phyloP scores from a whole-genome alignment of 2,113 vertebrate genomes.

The Strix aluco region DNA sequence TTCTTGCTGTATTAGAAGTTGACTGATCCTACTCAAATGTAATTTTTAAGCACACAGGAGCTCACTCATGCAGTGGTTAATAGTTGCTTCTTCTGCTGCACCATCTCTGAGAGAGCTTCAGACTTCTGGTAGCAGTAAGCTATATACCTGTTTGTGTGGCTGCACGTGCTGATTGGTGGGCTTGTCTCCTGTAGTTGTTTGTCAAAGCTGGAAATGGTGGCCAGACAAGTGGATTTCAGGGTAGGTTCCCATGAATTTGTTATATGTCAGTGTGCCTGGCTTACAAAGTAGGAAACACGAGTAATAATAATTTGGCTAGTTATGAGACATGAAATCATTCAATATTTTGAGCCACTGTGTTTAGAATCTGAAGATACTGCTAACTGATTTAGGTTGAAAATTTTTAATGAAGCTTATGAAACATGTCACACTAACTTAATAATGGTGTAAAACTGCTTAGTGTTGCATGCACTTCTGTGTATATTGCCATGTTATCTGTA shows the following conservation, averaged over 20 bases:
- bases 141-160: not conserved
- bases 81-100: not conserved
- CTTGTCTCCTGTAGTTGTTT: not conserved
- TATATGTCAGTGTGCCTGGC: not conserved
- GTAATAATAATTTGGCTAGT: not conserved
- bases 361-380: not conserved
- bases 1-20: not conserved
- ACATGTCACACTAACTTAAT: not conserved
- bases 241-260: rapidly evolving
- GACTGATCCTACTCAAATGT: not conserved
- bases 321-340: not conserved
- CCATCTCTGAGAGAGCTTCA: not conserved
- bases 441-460: not conserved
- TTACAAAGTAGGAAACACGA: not conserved
- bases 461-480: not conserved
- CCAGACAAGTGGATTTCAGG: not conserved
- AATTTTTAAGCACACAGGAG: not conserved
- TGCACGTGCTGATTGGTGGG: rapidly evolving
- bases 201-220: not conserved
- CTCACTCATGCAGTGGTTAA: not conserved
- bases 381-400: not conserved
- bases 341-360: not conserved
- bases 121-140: not conserved
- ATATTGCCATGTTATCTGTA: not conserved
- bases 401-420: not conserved